Evolutionary conservation across 2,888 invertebrate species (phyloP).

Genomic region (Leptinotarsa rubiginosa): DNA sequence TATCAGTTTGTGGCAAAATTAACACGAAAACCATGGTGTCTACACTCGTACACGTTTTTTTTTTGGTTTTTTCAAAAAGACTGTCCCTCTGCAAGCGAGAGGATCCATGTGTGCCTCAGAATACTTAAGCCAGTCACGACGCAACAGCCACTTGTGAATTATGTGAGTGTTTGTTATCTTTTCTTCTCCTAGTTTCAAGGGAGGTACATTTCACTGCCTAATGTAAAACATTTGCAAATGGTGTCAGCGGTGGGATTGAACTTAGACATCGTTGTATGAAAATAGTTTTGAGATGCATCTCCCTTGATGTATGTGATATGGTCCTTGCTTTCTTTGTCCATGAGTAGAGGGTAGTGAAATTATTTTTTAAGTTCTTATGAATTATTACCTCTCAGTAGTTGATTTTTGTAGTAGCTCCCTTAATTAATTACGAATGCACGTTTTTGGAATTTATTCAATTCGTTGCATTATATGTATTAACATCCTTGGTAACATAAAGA

Average conservation of each 20-base stretch:
- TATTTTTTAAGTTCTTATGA: not conserved
- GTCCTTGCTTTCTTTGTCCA: slow-evolving; percentile 9
- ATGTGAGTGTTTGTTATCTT: slow-evolving; percentile 50
- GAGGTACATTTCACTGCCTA: not conserved
- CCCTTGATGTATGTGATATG: slow-evolving; percentile 12
- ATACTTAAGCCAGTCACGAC: slow-evolving; percentile 61
- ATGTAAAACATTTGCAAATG: too few species aligned
- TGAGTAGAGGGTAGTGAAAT: slow-evolving; percentile 1
- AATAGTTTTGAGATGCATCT: not conserved
- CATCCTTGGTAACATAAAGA: too few species aligned
- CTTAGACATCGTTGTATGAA: not conserved
- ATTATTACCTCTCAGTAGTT: not conserved
- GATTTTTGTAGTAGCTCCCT: not conserved
- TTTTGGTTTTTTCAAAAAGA: slow-evolving; percentile 49
- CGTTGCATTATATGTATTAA: too few species aligned
- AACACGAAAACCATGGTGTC: slow-evolving; percentile 10
- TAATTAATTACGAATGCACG: not conserved
- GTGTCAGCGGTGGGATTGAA: not conserved
- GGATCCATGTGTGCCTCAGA: slow-evolving; percentile 62
- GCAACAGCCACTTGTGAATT: slow-evolving; percentile 55
- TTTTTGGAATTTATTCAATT: not conserved
- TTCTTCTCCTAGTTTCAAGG: slow-evolving; percentile 21
- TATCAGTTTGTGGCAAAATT: slow-evolving; percentile 5
- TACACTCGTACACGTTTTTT: slow-evolving; percentile 16
- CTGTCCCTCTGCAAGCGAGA: slow-evolving; percentile 63